Evolutionary conservation across 1,140 invertebrate genomes (phyloP).

Genomic region (Tribolium castaneum): DNA sequence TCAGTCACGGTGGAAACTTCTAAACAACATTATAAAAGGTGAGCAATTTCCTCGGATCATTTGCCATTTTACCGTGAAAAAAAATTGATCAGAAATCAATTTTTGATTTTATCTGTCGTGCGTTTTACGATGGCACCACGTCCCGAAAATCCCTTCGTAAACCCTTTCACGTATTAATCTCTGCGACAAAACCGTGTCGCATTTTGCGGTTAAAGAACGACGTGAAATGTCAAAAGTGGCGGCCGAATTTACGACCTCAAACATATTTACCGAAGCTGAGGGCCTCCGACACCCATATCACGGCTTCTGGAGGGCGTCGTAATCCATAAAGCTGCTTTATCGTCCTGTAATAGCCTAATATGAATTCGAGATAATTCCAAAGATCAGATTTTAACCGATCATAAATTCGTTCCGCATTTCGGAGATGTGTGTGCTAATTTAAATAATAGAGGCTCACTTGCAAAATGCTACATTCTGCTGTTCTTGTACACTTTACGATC

Average conservation of each 20-base stretch:
- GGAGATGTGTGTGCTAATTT: background rate
- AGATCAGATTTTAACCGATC: conserved; percentile 19
- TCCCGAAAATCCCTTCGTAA: background rate
- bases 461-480: background rate
- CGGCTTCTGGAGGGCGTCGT: background rate
- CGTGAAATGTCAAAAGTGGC: background rate
- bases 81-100: no score
- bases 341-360: background rate
- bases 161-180: background rate
- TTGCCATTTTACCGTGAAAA: no score
- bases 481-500: conserved; percentile 29
- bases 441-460: background rate
- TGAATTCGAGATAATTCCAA: conserved; percentile 17
- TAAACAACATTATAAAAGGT: no score
- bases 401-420: conserved; percentile 10
- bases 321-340: conserved; percentile 17
- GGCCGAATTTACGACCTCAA: background rate
- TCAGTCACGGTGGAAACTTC: no score
- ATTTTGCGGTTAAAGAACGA: background rate
- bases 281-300: background rate
- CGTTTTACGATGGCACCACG: background rate
- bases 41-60: no score
- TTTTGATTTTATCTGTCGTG: background rate
- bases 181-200: background rate
- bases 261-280: background rate